Percentiles rank a stretch among this genome's conserved stretches.
These are phyloP conservation scores for Mohoua ochrocephala DNA, from an alignment of 2,113 vertebrate species.

Conservation along the genomic window DNA sequence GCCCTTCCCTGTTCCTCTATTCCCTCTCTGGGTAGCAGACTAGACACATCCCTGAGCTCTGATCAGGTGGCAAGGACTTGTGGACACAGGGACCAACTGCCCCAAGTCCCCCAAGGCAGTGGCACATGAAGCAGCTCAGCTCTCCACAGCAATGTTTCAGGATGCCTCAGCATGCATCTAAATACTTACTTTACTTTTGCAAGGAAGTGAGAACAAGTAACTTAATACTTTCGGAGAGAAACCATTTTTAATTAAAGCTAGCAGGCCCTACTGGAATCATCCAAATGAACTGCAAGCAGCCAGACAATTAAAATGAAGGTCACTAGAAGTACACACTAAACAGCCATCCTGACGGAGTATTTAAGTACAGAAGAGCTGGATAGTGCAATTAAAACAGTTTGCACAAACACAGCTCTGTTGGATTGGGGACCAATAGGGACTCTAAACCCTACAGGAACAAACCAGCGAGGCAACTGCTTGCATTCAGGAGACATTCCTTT, in stretches of 20 bases:
- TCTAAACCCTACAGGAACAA: background rate
- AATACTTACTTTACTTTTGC: background rate
- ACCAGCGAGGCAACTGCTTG: background rate
- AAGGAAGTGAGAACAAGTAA: background rate
- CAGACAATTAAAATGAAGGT: background rate
- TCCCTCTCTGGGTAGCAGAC: rapidly evolving
- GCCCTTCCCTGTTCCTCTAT: background rate
- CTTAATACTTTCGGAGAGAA: background rate
- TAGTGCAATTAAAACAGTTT: background rate
- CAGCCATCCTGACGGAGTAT: background rate
- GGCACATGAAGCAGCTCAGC: background rate
- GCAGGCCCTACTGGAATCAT: background rate
- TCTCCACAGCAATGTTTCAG: background rate
- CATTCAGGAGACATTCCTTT: background rate
- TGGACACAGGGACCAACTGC: background rate
- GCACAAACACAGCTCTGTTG: background rate
- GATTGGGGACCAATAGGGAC: background rate
- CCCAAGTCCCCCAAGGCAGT: background rate
- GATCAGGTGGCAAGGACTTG: background rate
- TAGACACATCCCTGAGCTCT: background rate
- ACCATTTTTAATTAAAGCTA: background rate
- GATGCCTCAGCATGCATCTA: background rate
- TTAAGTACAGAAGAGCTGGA: background rate
- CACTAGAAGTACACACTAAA: background rate
- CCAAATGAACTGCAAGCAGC: background rate